Evolutionary conservation across 2,113 vertebrate species (phyloP), one percentile per base, ranked within the genome.

Genomic region (Erythrolamprus reginae): DNA sequence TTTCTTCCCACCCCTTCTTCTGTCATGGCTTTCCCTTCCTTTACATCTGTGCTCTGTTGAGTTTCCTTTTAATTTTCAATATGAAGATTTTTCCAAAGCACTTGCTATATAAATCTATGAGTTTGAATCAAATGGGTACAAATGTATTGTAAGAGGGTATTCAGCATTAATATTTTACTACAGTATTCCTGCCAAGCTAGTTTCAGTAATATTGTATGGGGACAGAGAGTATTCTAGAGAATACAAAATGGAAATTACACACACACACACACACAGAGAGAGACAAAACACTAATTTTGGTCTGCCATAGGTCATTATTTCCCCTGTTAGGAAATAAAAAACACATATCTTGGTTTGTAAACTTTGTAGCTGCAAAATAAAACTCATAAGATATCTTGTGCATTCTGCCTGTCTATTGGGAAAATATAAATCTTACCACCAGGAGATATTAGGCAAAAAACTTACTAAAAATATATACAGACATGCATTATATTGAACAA

Each of bases 81-180:
- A 33, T 42, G 24, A 86, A 19, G 23, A 88, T 82, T 55, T 96
- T 93, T 94, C 89, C 92, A 92, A 93, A 89, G 55, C 52, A 38
- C 28, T 84, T 12, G 89, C 87, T 92, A 82, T 92, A 56, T 88
- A 91, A 95, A 87, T n/a, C 17, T 19, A 86, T 45, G 21, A 56
- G 23, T 7, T 45, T 58, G 4, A 26, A 87, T 15, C 86, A 2
- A n/a, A n/a, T 86, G 15, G 4, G 50, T 10, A 21, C 4, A 23
- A 86, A 10, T 23, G 5, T 42, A 24, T 3, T 23, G 19, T 86
- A 38, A 58, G 26, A 21, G 17, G 33, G 17, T 21, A 77, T 38
- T 42, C 19, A 77, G 70, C 19, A 77, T 77, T 77, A 10, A 77
- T 9, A 10, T 77, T 77, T 26, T 45, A 42, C 7, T 77, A 38